Conservation (phyloP, 1,140 invertebrate species). For the Drosophila sucinea region DNA sequence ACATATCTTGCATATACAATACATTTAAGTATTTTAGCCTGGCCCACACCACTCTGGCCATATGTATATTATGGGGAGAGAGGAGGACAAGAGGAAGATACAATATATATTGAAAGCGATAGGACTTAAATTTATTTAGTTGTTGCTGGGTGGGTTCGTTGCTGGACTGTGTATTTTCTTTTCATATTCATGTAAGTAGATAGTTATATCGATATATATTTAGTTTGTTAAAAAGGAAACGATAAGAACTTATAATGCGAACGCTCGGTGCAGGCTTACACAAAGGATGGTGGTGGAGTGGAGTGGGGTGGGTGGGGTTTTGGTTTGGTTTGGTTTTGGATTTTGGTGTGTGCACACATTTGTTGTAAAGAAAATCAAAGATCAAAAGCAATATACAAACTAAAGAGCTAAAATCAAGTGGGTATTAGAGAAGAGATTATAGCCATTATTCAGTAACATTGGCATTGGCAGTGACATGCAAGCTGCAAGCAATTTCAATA, state of each 20-base stretch:
- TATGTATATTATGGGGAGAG: conserved; percentile 36
- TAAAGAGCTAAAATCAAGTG: conserved; percentile 55
- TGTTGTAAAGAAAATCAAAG: conserved; percentile 46
- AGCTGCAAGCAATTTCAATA: conserved; percentile 25
- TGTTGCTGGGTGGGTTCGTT: conserved; percentile 54
- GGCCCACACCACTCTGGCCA: conserved; percentile 10
- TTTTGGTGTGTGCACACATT: conserved; percentile 35
- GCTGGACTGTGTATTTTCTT: conserved; percentile 51
- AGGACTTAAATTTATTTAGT: conserved; percentile 38
- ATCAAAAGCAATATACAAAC: conserved; percentile 53
- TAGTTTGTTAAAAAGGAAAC: conserved; percentile 37
- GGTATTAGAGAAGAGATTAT: conserved; percentile 43
- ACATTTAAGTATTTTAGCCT: conserved; percentile 48
- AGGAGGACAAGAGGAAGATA: conserved; percentile 16
- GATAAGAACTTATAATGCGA: conserved; percentile 73
- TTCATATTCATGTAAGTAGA: conserved; percentile 41
- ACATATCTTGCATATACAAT: conserved; percentile 55
- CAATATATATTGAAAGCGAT: conserved; percentile 50
- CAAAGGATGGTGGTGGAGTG: conserved; percentile 7
- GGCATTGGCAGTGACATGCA: conserved; percentile 47
- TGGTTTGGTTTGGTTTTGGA: conserved; percentile 18
- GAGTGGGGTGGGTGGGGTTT: conserved; percentile 26
- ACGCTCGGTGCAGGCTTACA: conserved; percentile 66
- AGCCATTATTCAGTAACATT: conserved; percentile 26
- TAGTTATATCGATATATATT: conserved; percentile 28